These are phyloP conservation scores for Nothobranchius furzeri DNA, from an alignment of 2,113 vertebrate species.

Conservation along the genomic window DNA sequence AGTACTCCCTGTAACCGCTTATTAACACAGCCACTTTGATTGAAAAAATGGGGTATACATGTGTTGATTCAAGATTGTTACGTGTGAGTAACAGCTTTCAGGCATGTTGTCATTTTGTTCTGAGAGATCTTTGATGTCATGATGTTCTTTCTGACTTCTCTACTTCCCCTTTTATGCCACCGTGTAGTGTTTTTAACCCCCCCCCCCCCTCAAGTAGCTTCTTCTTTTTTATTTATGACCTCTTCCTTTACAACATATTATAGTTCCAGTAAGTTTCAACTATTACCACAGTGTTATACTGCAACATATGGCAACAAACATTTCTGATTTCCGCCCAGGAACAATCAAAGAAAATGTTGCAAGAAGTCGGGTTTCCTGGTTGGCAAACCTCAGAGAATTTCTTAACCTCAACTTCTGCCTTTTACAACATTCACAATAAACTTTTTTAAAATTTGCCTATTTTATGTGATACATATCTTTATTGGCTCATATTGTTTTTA, in stretches of 20 bases:
- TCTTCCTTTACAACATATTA: not conserved
- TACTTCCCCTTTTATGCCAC: not conserved
- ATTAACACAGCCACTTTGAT: no score
- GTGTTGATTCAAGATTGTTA: no score
- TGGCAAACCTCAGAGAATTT: not conserved
- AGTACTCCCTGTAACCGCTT: no score
- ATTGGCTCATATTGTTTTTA: no score
- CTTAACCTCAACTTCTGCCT: slow-evolving; percentile 9
- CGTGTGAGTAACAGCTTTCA: no score
- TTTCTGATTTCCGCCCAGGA: not conserved
- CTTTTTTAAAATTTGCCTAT: not conserved
- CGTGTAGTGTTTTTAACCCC: not conserved
- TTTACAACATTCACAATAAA: not conserved
- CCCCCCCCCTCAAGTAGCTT: no score
- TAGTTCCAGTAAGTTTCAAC: not conserved
- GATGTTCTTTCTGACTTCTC: no score
- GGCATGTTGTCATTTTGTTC: no score
- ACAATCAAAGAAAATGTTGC: slow-evolving; percentile 10
- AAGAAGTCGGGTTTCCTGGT: slow-evolving; percentile 6
- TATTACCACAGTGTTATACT: not conserved
- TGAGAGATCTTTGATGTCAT: no score
- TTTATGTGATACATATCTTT: not conserved
- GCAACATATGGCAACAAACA: slow-evolving; percentile 1
- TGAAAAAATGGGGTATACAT: no score
- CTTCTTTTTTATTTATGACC: no score